A percentile compares a stretch with the other conserved stretches of the same genome.
Evolutionary conservation across 2,113 vertebrate genomes (phyloP).

Genomic region (Columba livia): DNA sequence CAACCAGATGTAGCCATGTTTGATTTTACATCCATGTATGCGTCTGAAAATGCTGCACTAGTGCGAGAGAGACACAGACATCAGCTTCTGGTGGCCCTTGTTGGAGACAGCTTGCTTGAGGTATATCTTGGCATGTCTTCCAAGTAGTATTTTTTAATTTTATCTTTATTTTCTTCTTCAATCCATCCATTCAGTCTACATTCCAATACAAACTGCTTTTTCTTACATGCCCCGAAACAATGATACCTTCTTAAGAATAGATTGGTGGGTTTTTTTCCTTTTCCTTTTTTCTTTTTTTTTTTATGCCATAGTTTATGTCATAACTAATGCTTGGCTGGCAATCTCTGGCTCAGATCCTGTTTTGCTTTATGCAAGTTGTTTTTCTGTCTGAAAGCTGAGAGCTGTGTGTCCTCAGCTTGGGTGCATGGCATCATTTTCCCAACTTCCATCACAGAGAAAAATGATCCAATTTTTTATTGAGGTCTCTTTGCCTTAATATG

Average conservation of each 20-base stretch:
- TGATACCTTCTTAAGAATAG: background rate
- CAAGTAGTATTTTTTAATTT: background rate
- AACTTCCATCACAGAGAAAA: background rate
- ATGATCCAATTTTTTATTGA: background rate
- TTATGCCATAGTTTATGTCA: background rate
- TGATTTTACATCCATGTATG: slow-evolving; percentile 97
- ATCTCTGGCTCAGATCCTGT: background rate
- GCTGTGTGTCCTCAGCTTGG: background rate
- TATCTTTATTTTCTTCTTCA: background rate
- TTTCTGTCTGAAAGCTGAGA: slow-evolving; percentile 23
- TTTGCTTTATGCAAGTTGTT: background rate
- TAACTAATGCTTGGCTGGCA: slow-evolving; percentile 2
- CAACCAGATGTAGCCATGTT: slow-evolving; percentile 98
- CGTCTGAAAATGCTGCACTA: slow-evolving; percentile 92
- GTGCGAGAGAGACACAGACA: slow-evolving; percentile 89
- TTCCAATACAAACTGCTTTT: background rate
- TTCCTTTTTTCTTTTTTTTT: background rate
- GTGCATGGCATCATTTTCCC: background rate
- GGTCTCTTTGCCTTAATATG: background rate
- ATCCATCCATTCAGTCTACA: background rate
- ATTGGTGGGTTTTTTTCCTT: too few relatives aligned
- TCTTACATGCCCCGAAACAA: background rate
- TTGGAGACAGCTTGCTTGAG: slow-evolving; percentile 96
- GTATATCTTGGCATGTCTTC: slow-evolving; percentile 68
- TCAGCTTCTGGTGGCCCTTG: slow-evolving; percentile 89